Percentiles rank a stretch among this genome's conserved stretches.
Evolutionary conservation across 2,888 invertebrate species (phyloP).

Genomic region (Luperina testacea): DNA sequence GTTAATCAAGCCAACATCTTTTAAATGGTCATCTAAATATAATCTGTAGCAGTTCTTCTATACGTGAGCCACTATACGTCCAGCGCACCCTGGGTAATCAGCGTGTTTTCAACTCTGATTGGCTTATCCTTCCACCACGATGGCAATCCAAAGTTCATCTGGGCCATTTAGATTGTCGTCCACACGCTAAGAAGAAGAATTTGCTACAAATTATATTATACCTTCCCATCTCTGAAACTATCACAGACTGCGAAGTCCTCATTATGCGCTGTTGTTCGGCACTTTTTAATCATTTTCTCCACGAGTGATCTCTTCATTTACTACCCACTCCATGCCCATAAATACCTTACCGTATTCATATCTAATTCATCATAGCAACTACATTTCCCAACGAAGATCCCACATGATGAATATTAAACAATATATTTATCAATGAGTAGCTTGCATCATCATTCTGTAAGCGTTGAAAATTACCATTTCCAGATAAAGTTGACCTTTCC

Average conservation of each 20-base stretch:
- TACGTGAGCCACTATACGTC: too few species aligned
- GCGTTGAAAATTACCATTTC: slow-evolving; percentile 64
- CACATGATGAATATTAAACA: slow-evolving; percentile 71
- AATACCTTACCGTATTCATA: slow-evolving; percentile 66
- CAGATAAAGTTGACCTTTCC: slow-evolving; percentile 37
- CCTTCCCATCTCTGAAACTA: too few species aligned
- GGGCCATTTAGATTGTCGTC: too few species aligned
- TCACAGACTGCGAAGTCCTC: not conserved
- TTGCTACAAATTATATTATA: not conserved
- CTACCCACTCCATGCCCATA: slow-evolving; percentile 26
- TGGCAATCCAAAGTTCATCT: too few species aligned
- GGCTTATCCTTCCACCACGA: too few species aligned
- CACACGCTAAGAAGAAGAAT: too few species aligned
- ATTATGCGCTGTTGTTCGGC: not conserved
- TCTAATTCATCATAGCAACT: slow-evolving; percentile 68
- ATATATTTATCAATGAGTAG: slow-evolving; percentile 58
- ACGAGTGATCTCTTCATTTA: slow-evolving; percentile 24
- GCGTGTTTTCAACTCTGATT: too few species aligned
- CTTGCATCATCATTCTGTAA: slow-evolving; percentile 62
- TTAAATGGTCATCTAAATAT: not conserved
- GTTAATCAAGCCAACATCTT: not conserved
- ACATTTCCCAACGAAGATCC: slow-evolving; percentile 72
- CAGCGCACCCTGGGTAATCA: too few species aligned
- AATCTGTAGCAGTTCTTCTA: too few species aligned
- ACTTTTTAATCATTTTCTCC: not conserved